A percentile compares a stretch with the other conserved stretches of the same genome.
Evolutionary conservation across 2,797 vertebrate genomes (phyloP).

Genomic region (Protonibea diacanthus): DNA sequence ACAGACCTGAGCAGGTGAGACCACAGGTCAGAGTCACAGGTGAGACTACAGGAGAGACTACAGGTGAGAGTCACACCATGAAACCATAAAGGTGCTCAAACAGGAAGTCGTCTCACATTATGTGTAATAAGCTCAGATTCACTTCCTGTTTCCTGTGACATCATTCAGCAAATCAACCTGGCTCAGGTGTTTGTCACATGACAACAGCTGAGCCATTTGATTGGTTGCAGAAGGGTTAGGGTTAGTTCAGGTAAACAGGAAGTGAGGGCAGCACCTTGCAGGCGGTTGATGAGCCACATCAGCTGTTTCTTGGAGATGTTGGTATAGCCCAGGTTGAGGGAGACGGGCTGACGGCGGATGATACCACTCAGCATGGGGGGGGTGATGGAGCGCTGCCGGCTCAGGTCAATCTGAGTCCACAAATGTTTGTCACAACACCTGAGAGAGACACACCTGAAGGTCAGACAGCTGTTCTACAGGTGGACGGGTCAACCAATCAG

Average conservation of each 20-base stretch:
- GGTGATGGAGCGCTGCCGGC: constrained; percentile 91
- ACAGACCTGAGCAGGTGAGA: constrained; percentile 81
- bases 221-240: no score
- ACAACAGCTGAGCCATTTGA: no score
- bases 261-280: constrained; percentile 81
- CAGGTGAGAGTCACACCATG: not conserved
- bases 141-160: no score
- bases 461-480: not conserved
- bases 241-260: constrained; percentile 3
- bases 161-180: no score
- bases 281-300: constrained; percentile 94
- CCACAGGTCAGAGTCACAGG: not conserved
- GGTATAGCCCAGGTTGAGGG: constrained; percentile 92
- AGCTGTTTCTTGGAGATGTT: constrained; percentile 96
- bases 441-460: not conserved
- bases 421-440: constrained; percentile 94
- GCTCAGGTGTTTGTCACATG: no score
- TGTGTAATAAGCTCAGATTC: no score
- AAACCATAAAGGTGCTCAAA: no score
- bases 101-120: no score
- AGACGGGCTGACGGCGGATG: constrained; percentile 91
- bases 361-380: constrained; percentile 95
- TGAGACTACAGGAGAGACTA: not conserved
- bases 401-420: constrained; percentile 93
- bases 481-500: no score